phyloP scores from a whole-genome alignment of 2,888 invertebrate genomes.

The Hirtodrosophila cameraria region DNA sequence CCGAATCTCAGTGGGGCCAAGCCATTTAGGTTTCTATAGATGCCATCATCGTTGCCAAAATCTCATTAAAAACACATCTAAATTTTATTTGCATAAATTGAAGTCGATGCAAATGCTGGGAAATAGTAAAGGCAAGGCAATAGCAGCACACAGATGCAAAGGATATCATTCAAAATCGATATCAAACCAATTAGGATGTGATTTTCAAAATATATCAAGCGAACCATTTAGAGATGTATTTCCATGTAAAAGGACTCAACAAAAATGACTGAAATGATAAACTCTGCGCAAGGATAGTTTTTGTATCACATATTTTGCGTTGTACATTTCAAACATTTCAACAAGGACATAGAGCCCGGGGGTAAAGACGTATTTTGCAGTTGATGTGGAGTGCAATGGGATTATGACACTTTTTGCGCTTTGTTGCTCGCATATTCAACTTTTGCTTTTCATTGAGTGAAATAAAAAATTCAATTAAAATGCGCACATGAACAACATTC shows the following conservation, averaged over 20 bases:
- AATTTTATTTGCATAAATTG: conserved; percentile 68
- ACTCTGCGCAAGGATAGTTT: conserved; percentile 24
- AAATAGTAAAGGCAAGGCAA: conserved; percentile 3
- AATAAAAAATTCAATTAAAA: conserved; percentile 78
- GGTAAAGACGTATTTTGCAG: background rate
- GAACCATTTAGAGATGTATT: conserved; percentile 19
- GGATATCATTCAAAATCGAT: conserved; percentile 61
- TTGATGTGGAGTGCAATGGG: conserved; percentile 27
- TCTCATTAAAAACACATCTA: conserved; percentile 71
- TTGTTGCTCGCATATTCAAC: conserved; percentile 59
- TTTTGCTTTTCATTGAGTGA: conserved; percentile 67
- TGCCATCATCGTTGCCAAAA: conserved; percentile 44
- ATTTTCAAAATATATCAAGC: conserved; percentile 44
- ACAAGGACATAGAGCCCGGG: background rate
- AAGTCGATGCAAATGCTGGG: conserved; percentile 30
- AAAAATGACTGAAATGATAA: conserved; percentile 29
- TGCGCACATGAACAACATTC: conserved; percentile 56
- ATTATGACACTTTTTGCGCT: conserved; percentile 69
- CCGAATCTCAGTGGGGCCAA: background rate
- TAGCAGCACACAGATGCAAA: background rate
- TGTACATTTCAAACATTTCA: background rate
- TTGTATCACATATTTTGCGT: conserved; percentile 2
- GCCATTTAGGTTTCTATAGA: conserved; percentile 26
- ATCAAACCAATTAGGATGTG: conserved; percentile 63
- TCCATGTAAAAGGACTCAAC: conserved; percentile 14